Evolutionary conservation across 1,140 invertebrate genomes (phyloP), one percentile per base, ranked within the genome.

Genomic region (Habropoda laboriosa): DNA sequence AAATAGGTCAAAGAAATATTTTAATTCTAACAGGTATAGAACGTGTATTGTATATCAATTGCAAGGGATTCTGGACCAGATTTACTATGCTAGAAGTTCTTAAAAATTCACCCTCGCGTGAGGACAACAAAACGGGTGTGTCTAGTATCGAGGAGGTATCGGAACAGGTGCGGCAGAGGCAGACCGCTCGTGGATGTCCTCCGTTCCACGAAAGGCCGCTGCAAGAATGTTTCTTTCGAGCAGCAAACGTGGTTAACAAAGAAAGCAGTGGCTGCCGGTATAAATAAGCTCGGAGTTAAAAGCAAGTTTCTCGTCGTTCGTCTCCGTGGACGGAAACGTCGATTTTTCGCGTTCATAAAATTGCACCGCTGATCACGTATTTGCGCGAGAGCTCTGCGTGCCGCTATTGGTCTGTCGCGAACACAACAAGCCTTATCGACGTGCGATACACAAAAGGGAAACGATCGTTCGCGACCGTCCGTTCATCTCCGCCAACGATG

Each of bases 141-240:
- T 72, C 75, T 84, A 82, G 68, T 77, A 82, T 57, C 74, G 49
- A 73, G 6, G 35, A 55, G 61, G 42, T 77, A 78, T 78, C 61
- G 81, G 49, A 83, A 83, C 83, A 85, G 83, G 81, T 85, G 83
- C 71, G 76, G 60, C 63, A 74, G 49, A 67, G 76, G 60, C 63
- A 74, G 49, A 67, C 53, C 58, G 67, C 5, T 35, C 27, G 71
- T 42, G 42, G 18, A 21, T 27, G 21, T 38, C 51, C 47, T 32
- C 24, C 61, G 61, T 81, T 71, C 32, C 40, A n/a, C 53, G 35
- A 55, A 61, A 12, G 61, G 42, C 16, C 27, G 51, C 18, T 63
- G 58, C 71, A 24, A 81, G 60, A 35, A 66, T 77, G 40, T 35
- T 32, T 18, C 18, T 47, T 67, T 35, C 5, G 3, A 2, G 5